Evolutionary conservation across 2,888 invertebrate genomes (phyloP), one percentile per base, ranked within the genome.

Genomic region (Aleiodes leptofemur): DNA sequence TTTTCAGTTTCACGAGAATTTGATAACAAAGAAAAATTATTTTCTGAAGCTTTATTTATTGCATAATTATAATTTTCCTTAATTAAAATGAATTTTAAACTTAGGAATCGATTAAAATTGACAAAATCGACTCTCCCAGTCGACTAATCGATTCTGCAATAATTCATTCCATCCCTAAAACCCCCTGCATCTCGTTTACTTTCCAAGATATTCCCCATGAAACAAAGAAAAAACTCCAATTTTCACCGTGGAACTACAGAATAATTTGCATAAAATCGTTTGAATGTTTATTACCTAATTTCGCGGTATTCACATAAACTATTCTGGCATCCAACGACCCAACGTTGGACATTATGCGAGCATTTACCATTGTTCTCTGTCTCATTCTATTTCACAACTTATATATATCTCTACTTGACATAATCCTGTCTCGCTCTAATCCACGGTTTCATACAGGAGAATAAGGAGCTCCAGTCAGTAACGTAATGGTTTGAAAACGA

Each of bases 401-500:
- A 29, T 53, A 64, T 64, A 34, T 38, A 23, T 38, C 8, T 55
- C 56, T 38, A 13, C 23, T 71, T n/a, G 69, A 38, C 59, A 66
- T 66, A 64, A 3, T 16, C n/a, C 56, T 51, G 31, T 66, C 66
- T 69, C 48, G 8, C 16, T 71, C 55, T 23, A 43, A 34, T 61
- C 70, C 43, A 50, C 56, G 29, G 64, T 55, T 66, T 57, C 61
- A 59, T 61, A 59, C 29, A 38, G 43, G 43, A 43, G 9, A 16
- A 31, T 68, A 68, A 50, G 56, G 38, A 73, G 34, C 56, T 29
- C 50, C 13, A 14, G 59, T 72, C 57, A 23, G 69, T 31, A 68
- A 48, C 68, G 34, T 69, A 74, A 74, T 74, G 59, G 74, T 74
- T 69, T 59, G 59, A 69, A 29, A 66, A 68, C 66, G 55, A 61